phyloP scores from a whole-genome alignment of 2,888 invertebrate species.

The Sphaeridia pumilis region DNA sequence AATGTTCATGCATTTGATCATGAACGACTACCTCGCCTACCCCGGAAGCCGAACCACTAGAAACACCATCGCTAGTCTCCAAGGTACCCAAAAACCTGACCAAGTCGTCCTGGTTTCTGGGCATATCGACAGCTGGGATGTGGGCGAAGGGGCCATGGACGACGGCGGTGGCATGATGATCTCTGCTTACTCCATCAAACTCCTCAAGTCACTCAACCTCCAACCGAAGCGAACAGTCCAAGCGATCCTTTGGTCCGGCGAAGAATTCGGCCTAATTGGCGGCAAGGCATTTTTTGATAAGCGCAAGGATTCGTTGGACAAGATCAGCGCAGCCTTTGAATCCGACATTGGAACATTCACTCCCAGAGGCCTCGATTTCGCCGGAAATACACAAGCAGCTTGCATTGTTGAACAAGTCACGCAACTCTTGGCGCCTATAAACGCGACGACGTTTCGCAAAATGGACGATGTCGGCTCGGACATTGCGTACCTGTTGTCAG shows the following conservation, averaged over 20 bases:
- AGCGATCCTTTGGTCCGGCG: slow-evolving; percentile 67
- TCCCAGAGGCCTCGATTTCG: slow-evolving; percentile 55
- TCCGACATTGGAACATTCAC: slow-evolving; percentile 62
- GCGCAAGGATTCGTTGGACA: slow-evolving; percentile 48
- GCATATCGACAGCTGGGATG: slow-evolving; percentile 57
- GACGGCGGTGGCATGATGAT: slow-evolving; percentile 63
- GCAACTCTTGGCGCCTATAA: slow-evolving; percentile 45
- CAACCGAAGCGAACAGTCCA: slow-evolving; percentile 58
- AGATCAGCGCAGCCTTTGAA: slow-evolving; percentile 66
- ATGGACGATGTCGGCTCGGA: slow-evolving; percentile 7
- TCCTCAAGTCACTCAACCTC: slow-evolving; percentile 53
- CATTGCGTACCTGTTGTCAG: neutral
- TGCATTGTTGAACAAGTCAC: slow-evolving; percentile 59
- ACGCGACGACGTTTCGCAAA: slow-evolving; percentile 27
- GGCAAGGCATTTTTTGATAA: slow-evolving; percentile 54
- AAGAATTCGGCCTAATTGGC: slow-evolving; percentile 60
- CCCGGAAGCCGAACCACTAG: slow-evolving; percentile 38
- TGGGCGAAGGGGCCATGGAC: slow-evolving; percentile 72
- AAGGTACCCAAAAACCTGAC: slow-evolving; percentile 45
- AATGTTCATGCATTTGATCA: slow-evolving; percentile 5
- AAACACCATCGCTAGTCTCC: slow-evolving; percentile 60
- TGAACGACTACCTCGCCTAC: slow-evolving; percentile 4
- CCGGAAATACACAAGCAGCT: slow-evolving; percentile 50
- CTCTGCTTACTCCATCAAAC: slow-evolving; percentile 59
- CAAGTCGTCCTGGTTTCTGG: slow-evolving; percentile 63